Evolutionary conservation across 2,888 invertebrate genomes (phyloP).

Genomic region (Ochropleura plecta): DNA sequence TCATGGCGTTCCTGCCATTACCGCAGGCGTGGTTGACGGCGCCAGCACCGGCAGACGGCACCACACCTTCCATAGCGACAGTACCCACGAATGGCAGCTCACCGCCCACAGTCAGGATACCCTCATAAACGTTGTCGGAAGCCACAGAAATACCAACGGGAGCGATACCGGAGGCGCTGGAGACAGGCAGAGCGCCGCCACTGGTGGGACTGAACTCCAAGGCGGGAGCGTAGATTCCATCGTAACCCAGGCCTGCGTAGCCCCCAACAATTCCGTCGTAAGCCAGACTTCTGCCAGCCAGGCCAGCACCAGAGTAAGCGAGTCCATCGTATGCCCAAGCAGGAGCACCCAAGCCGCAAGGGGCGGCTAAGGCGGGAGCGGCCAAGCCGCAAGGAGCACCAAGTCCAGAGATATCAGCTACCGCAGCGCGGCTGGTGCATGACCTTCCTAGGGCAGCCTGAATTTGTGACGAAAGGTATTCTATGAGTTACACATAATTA

Average conservation of each 20-base stretch:
- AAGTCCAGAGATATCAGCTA: slow-evolving; percentile 33
- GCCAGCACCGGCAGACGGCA: slow-evolving; percentile 73
- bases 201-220: too few relatives aligned
- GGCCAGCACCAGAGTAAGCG: slow-evolving; percentile 4
- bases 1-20: too few relatives aligned
- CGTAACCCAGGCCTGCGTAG: slow-evolving; percentile 7
- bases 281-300: neutral
- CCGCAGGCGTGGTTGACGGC: slow-evolving; percentile 28
- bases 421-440: slow-evolving; percentile 37
- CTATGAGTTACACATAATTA: neutral
- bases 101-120: slow-evolving; percentile 65
- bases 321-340: slow-evolving; percentile 12
- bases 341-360: neutral
- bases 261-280: neutral
- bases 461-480: neutral
- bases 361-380: slow-evolving; percentile 12
- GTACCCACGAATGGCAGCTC: slow-evolving; percentile 71
- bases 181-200: too few relatives aligned
- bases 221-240: slow-evolving; percentile 6
- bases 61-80: slow-evolving; percentile 73
- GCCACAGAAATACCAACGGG: neutral
- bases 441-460: slow-evolving; percentile 41
- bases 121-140: slow-evolving; percentile 58
- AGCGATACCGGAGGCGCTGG: too few relatives aligned
- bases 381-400: slow-evolving; percentile 15